These are phyloP conservation scores for Ormyrus thymus DNA, from an alignment of 2,888 invertebrate species.

Conservation along the genomic window DNA sequence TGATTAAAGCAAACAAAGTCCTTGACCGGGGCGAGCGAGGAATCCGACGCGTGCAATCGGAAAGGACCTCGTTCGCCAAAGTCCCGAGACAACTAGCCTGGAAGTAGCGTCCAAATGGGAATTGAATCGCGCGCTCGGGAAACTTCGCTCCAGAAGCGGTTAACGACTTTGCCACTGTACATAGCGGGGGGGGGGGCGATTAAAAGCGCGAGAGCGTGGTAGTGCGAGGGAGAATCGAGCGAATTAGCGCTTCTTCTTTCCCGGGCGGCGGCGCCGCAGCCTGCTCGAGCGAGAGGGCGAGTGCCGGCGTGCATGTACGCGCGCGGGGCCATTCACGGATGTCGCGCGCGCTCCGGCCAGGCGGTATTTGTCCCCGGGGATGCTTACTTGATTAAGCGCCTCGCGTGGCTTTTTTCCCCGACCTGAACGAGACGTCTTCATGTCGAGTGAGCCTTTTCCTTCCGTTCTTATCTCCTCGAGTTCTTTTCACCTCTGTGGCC, in stretches of 20 bases:
- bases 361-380: conserved; percentile 38
- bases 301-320: background rate
- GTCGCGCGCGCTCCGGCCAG: conserved; percentile 9
- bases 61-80: too few relatives aligned
- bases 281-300: background rate
- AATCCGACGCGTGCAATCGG: too few relatives aligned
- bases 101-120: conserved; percentile 58
- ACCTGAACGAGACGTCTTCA: conserved; percentile 35
- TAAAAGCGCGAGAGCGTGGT: conserved; percentile 35
- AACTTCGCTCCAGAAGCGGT: conserved; percentile 56
- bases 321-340: conserved; percentile 16
- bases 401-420: conserved; percentile 21
- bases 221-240: background rate
- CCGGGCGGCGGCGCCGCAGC: background rate
- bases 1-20: too few relatives aligned
- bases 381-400: conserved; percentile 51
- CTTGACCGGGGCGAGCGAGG: too few relatives aligned
- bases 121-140: conserved; percentile 56
- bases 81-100: conserved; percentile 19
- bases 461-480: background rate
- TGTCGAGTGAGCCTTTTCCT: conserved; percentile 24
- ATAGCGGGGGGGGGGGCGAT: conserved; percentile 37
- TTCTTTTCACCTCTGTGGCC: background rate
- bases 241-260: conserved; percentile 35
- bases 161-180: conserved; percentile 50